Evolutionary conservation across 1,140 invertebrate species (phyloP).

Genomic region (Drosophila mayri): DNA sequence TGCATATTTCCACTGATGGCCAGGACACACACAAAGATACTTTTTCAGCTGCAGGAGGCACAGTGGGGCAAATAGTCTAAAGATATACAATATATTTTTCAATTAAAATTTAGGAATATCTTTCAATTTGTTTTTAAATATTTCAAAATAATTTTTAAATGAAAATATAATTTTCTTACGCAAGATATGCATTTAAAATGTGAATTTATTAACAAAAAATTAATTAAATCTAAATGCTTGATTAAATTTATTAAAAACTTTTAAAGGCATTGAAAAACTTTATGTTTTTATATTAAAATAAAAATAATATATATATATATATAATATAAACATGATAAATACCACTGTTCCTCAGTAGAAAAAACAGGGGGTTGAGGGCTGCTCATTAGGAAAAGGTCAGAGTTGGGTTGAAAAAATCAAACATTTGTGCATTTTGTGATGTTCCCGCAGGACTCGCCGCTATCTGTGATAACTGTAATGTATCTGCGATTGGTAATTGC

Average conservation of each 20-base stretch:
- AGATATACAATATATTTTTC: no score
- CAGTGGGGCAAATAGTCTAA: not conserved
- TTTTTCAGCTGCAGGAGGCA: conserved; percentile 6
- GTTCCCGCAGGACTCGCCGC: conserved; percentile 70
- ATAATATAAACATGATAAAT: not conserved
- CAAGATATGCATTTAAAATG: no score
- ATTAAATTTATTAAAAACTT: no score
- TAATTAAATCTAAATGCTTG: no score
- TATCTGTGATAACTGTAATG: conserved; percentile 43
- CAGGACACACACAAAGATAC: conserved; percentile 33
- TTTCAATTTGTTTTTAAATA: no score
- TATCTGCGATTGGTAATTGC: conserved; percentile 67
- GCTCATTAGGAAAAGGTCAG: conserved; percentile 74
- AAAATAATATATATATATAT: no score
- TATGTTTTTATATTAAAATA: no score
- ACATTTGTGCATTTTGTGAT: conserved; percentile 69
- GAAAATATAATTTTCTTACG: no score
- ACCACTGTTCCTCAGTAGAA: conserved; percentile 11
- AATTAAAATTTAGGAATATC: no score
- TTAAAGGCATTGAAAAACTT: no score
- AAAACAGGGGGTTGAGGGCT: conserved; percentile 22
- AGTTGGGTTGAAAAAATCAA: conserved; percentile 62
- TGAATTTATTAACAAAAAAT: no score
- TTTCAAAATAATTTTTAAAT: no score
- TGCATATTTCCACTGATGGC: conserved; percentile 34